These are phyloP conservation scores for Drosophila santomea DNA, from an alignment of 1,140 invertebrate species.

Conservation along the genomic window DNA sequence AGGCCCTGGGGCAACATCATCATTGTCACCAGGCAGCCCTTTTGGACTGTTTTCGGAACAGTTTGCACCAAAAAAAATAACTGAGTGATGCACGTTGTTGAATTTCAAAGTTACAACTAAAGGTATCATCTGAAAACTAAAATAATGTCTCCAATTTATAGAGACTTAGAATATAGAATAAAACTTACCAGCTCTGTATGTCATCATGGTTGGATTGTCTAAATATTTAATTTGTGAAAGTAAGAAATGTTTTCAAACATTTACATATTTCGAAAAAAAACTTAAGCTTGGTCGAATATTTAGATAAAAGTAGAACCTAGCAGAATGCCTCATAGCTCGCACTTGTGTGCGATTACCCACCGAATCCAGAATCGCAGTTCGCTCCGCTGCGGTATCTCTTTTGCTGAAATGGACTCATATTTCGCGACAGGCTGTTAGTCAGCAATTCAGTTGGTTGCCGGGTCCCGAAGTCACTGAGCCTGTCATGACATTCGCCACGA, in stretches of 20 bases:
- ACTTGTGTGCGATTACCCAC: conserved; percentile 9
- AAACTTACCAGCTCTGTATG: too few species aligned
- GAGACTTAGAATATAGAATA: too few species aligned
- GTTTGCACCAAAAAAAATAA: neutral
- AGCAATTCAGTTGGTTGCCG: conserved; percentile 76
- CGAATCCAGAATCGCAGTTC: conserved; percentile 23
- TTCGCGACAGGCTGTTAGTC: conserved; percentile 83
- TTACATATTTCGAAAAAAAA: too few species aligned
- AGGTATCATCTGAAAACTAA: neutral
- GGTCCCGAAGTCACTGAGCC: conserved; percentile 78
- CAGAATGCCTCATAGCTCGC: neutral
- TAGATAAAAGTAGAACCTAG: neutral
- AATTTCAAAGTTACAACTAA: neutral
- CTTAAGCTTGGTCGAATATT: neutral
- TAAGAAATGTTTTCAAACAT: too few species aligned
- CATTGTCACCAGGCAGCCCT: conserved; percentile 19
- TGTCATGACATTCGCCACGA: conserved; percentile 77
- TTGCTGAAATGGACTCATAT: conserved; percentile 82
- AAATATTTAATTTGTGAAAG: too few species aligned
- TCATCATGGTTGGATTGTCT: too few species aligned
- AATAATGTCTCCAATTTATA: too few species aligned
- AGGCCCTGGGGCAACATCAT: conserved; percentile 30
- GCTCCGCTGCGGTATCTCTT: conserved; percentile 56
- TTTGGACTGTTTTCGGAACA: conserved; percentile 2
- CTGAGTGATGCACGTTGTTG: too few species aligned